A percentile compares a stretch with the other conserved stretches of the same genome.
Conservation (phyloP, 2,113 vertebrate species). For the Litocranius walleri region DNA sequence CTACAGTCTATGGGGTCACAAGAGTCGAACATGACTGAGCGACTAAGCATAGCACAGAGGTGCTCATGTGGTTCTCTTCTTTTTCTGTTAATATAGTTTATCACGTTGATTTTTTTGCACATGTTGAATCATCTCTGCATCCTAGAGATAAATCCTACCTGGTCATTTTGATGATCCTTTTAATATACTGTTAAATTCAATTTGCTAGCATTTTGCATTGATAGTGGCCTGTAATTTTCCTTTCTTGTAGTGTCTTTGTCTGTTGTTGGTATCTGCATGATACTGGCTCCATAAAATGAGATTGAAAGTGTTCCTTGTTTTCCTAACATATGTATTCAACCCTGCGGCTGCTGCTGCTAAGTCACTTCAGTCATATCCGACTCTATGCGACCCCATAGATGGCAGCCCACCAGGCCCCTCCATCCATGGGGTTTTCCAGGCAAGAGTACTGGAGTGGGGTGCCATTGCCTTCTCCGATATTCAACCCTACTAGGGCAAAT, state of each 20-base stretch:
- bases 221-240: not conserved
- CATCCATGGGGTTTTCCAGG: no score
- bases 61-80: not conserved
- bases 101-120: not conserved
- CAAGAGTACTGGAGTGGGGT: no score
- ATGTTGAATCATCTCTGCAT: not conserved
- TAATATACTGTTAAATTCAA: not conserved
- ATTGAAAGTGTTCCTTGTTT: no score
- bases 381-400: not conserved
- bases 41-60: not conserved
- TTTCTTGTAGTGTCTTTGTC: not conserved
- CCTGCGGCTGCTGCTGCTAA: not conserved
- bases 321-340: not conserved
- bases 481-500: not conserved
- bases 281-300: no score
- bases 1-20: no score
- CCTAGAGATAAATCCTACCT: not conserved
- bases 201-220: not conserved
- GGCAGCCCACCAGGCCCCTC: no score
- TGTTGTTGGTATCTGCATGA: not conserved
- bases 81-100: not conserved
- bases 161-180: not conserved
- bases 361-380: accelerated
- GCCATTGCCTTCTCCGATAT: no score
- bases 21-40: no score